Evolutionary conservation across 1,140 invertebrate genomes (phyloP), one percentile per base, ranked within the genome.

Genomic region (Mercenaria mercenaria): DNA sequence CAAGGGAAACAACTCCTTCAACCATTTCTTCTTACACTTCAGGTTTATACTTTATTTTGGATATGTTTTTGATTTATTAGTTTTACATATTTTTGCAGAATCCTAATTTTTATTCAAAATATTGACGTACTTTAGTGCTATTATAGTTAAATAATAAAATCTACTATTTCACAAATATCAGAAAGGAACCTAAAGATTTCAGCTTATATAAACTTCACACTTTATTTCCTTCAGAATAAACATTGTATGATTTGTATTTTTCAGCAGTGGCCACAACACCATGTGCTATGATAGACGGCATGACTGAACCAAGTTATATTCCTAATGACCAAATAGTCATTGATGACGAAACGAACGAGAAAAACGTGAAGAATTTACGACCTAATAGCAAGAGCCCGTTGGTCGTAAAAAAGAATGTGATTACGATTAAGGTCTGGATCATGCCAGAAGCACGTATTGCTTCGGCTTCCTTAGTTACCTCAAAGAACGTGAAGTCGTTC

Each of bases 241-340:
- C n/a, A n/a, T n/a, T n/a, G n/a, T n/a, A n/a, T n/a, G n/a, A n/a
- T n/a, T n/a, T n/a, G n/a, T n/a, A n/a, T n/a, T n/a, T n/a, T n/a
- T n/a, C n/a, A n/a, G n/a, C n/a, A n/a, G n/a, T n/a, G n/a, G n/a
- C n/a, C n/a, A n/a, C 81, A 1, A 18, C 81, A 32, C 84, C 47
- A 32, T 87, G 84, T 76, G 50, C 43, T n/a, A 47, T 86, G 72
- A 13, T 86, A 34, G 72, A 86, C 18, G 84, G 84, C 26, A 86
- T 86, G 84, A 77, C 29, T 11, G 72, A 86, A 56, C 84, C 84
- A 4, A 18, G 59, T 8, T 77, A 56, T n/a, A 47, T 77, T 41
- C 67, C 67, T 52, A 26, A 47, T 29, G 59, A 77, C 18, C 39
- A 59, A 18, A 86, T 86, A 8, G 32, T 86, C 26, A 61, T 59